Conservation (phyloP, 2,888 invertebrate species). For the Drosophila aldrichi region DNA sequence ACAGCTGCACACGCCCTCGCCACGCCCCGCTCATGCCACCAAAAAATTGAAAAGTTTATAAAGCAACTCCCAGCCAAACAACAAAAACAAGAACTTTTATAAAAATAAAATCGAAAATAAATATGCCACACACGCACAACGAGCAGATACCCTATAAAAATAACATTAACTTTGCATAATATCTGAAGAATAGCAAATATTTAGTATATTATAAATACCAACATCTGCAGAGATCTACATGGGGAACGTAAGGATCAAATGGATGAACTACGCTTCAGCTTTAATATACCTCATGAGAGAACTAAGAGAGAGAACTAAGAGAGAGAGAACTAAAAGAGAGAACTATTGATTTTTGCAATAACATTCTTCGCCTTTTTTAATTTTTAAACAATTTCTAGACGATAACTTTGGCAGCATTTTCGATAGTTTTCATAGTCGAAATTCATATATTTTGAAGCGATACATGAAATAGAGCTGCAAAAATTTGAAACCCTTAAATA, state of each 20-base stretch:
- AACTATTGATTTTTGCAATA: too few species aligned
- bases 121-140: neutral
- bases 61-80: conserved; percentile 49
- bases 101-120: conserved; percentile 48
- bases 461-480: neutral
- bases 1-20: conserved; percentile 41
- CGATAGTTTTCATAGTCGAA: neutral
- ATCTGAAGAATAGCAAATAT: too few species aligned
- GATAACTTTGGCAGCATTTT: neutral
- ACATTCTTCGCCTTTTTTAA: too few species aligned
- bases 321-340: too few species aligned
- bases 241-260: too few species aligned
- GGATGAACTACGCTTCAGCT: too few species aligned
- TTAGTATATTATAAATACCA: too few species aligned
- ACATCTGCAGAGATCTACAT: too few species aligned
- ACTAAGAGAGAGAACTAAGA: too few species aligned
- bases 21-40: neutral
- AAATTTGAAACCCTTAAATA: neutral
- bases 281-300: too few species aligned
- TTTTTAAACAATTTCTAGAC: neutral
- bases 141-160: conserved; percentile 3
- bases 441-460: neutral
- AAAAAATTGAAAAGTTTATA: conserved; percentile 71
- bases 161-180: too few species aligned
- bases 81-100: conserved; percentile 27